Evolutionary conservation across 37 sponge, comb jelly and placozoan genomes (phyloP).

Genomic region (Theonella swinhoei): DNA sequence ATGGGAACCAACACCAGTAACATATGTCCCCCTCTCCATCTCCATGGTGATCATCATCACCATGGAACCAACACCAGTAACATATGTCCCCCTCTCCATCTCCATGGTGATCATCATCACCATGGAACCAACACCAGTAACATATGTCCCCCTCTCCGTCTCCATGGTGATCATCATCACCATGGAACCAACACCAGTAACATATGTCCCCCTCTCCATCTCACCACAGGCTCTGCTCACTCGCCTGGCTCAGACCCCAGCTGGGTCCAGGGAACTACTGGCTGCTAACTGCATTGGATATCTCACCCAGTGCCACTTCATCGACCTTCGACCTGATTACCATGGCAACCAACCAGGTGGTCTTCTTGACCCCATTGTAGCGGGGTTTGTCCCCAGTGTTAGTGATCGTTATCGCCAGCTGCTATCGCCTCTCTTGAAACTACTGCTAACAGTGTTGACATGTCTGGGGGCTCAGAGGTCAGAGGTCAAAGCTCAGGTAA

Average conservation of each 20-base stretch:
- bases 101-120: not conserved
- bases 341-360: constrained; percentile 21
- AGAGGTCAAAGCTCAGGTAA: constrained; percentile 69
- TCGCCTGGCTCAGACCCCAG: constrained; percentile 60
- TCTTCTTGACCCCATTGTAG: not conserved
- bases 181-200: too few relatives aligned
- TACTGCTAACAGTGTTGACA: constrained; percentile 60
- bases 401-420: constrained; percentile 77
- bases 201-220: too few relatives aligned
- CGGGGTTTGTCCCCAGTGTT: constrained; percentile 68
- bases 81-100: not conserved
- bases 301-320: constrained; percentile 79
- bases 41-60: not conserved
- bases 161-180: not conserved
- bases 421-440: constrained; percentile 68
- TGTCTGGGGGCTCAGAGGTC: constrained; percentile 65
- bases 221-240: constrained; percentile 77
- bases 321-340: constrained; percentile 66
- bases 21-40: too few relatives aligned
- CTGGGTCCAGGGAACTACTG: constrained; percentile 75
- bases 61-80: not conserved
- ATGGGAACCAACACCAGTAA: too few relatives aligned
- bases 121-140: not conserved
- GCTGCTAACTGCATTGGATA: constrained; percentile 38
- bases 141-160: not conserved